These are phyloP conservation scores for Sesia apiformis DNA, from an alignment of 2,888 invertebrate species.

Conservation along the genomic window DNA sequence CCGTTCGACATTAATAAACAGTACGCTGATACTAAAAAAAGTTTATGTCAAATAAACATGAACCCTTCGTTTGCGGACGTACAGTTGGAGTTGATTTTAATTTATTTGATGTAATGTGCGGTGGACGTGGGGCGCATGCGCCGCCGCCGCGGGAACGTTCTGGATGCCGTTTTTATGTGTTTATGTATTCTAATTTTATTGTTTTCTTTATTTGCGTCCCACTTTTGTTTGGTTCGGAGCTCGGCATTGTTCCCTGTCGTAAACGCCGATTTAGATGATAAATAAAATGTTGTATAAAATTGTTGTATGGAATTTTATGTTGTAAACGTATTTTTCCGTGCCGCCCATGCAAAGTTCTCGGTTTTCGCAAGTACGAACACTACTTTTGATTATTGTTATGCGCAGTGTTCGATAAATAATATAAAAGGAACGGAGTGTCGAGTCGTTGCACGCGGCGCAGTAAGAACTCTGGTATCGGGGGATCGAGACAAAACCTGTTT, in stretches of 20 bases:
- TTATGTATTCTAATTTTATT: slow-evolving; percentile 75
- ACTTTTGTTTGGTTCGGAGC: slow-evolving; percentile 71
- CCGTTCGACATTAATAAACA: background rate
- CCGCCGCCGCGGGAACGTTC: slow-evolving; percentile 45
- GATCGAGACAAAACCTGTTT: slow-evolving; percentile 50
- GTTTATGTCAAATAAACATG: slow-evolving; percentile 29
- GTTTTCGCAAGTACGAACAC: background rate
- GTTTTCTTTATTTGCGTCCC: slow-evolving; percentile 75
- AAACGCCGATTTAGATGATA: slow-evolving; percentile 73
- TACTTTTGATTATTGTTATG: background rate
- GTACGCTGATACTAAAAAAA: slow-evolving; percentile 18
- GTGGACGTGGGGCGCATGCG: slow-evolving; percentile 46
- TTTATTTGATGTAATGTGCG: slow-evolving; percentile 50
- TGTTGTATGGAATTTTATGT: slow-evolving; percentile 16
- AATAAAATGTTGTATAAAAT: slow-evolving; percentile 66
- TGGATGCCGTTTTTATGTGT: slow-evolving; percentile 69
- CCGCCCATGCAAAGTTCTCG: background rate
- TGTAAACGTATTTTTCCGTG: slow-evolving; percentile 10
- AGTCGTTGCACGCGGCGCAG: background rate
- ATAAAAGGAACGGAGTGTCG: background rate
- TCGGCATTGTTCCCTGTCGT: slow-evolving; percentile 70
- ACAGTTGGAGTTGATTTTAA: slow-evolving; percentile 33
- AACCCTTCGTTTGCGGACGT: slow-evolving; percentile 21
- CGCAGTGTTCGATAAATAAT: background rate
- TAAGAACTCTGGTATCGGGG: slow-evolving; percentile 3